A percentile compares a stretch with the other conserved stretches of the same genome.
Conservation (phyloP, 2,888 invertebrate species). For the Hipparchia sbordonii region DNA sequence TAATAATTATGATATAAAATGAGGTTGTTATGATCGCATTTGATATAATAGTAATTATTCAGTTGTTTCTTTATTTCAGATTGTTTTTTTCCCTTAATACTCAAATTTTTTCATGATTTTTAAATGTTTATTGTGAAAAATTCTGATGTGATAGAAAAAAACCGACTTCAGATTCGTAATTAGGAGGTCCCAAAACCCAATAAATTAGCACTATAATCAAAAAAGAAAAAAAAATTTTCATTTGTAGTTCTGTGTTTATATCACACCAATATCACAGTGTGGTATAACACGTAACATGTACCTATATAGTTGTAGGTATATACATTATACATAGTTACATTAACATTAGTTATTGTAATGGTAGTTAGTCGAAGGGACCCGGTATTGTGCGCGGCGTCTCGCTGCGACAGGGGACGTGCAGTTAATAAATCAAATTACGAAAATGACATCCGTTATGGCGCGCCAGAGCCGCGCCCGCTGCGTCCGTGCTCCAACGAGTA, state of each 20-base stretch:
- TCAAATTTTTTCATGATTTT: too few relatives aligned
- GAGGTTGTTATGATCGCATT: too few relatives aligned
- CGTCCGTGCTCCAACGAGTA: not conserved
- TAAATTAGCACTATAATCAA: too few relatives aligned
- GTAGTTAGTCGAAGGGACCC: slow-evolving; percentile 29
- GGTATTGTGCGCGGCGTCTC: slow-evolving; percentile 21
- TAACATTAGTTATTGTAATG: slow-evolving; percentile 32
- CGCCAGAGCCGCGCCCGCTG: not conserved
- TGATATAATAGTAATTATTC: too few relatives aligned
- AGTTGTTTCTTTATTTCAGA: too few relatives aligned
- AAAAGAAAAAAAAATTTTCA: too few relatives aligned
- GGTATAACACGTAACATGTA: not conserved
- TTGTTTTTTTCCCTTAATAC: too few relatives aligned
- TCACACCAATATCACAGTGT: slow-evolving; percentile 15
- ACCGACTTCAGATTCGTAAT: too few relatives aligned
- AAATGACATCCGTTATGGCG: slow-evolving; percentile 42
- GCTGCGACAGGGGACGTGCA: slow-evolving; percentile 33
- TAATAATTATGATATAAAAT: too few relatives aligned
- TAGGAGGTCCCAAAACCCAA: too few relatives aligned
- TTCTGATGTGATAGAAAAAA: too few relatives aligned
- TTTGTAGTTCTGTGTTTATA: not conserved
- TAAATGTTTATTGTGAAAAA: too few relatives aligned
- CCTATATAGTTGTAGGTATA: not conserved
- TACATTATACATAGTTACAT: slow-evolving; percentile 22
- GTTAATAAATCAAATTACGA: slow-evolving; percentile 48